Base-by-base conservation (phyloP, 2,888 invertebrate genomes). In the Drosophila birchii region DNA sequence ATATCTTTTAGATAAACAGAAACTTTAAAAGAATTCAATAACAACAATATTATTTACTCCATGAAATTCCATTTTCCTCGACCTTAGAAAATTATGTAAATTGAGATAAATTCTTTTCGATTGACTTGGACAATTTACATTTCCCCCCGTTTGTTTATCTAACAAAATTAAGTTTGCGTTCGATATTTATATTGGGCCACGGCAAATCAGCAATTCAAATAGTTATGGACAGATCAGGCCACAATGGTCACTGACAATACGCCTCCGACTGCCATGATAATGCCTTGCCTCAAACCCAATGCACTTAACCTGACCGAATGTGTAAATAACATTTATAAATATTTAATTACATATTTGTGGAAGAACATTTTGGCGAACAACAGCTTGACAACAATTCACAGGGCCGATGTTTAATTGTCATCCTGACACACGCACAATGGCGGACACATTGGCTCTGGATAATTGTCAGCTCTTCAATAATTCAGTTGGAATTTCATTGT, bases 391-490 rank as follows among this genome's bases (percentile, higher is more conserved):
- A 66, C 74, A 67, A 71, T 56, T 47, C 62, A 64, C 75, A 64
- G 58, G 54, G 49, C 51, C 54, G 55, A 72, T 75, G 68, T 69
- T 76, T 69, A 77, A 80, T 78, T 82, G 78, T 64, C 76, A 59
- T 12, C 61, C 51, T 63, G 78, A 74, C 78, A 80, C 63, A 70
- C 26, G 29, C 47, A 39, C 55, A 11, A 47, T 18, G 14, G 39
- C 36, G 18, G 36, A 53, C 47, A 9, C 51, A 34, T 34, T 11
- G 62, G 45, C 62, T 23, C 53, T 54, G 67, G 71, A 72, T 74
- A 86, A 83, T 83, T 82, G 80, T 62, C 66, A 53, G 45, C 38
- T 70, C 66, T 83, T 70, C 47, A 82, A 86, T 86, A 80, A 83
- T 83, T 82, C 70, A 76, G 49, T 18, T 49, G n/a, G 61, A 74